Base-by-base conservation (phyloP, 2,113 vertebrate species). In the Psephotus haematonotus region DNA sequence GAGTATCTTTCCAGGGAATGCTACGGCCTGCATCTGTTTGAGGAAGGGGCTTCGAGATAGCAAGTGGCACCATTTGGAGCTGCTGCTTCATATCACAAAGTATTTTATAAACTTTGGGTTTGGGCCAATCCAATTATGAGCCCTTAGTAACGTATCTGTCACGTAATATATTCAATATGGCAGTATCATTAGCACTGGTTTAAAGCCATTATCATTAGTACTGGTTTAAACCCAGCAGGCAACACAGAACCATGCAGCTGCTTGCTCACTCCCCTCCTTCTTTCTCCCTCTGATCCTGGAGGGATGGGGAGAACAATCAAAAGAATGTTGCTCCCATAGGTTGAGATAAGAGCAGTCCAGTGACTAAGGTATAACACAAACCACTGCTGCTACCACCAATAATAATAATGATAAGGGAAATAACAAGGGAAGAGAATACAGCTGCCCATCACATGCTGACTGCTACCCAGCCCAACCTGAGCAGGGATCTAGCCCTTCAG, bases 381-480 rank as follows among this genome's bases (percentile, higher is more conserved):
- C 31, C 55, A 57, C 55, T 57, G 6, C 31, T 57, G 31, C 19
- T 22, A 13, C 31, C 31, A 22, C 12, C 19, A 57, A 13, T n/a
- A 22, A 13, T n/a, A 22, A 57, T 57, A 13, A 57, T 29, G 25
- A 29, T 33, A 33, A 57, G 31, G 31, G 53, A 33, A 57, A 33
- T 57, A 22, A 57, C 18, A 55, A 20, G 29, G 53, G 29, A 7
- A 33, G 31, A 33, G 18, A 55, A 55, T 31, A 55, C 53, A 55
- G 4, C 18, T 1, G 1, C 53, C 8, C 53, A 55, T 18, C 29
- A 12, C 7, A 7, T 3, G 3, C 29, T 8, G 29, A 33, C 17
- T 5, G 11, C 8, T 31, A 20, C 17, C 17, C 11, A 55, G 53
- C 29, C 53, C 3, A 7, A 33, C 29, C 29, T 1, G 29, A 55